Evolutionary conservation across 2,888 invertebrate species (phyloP).

Genomic region (Eremobia ochroleuca): DNA sequence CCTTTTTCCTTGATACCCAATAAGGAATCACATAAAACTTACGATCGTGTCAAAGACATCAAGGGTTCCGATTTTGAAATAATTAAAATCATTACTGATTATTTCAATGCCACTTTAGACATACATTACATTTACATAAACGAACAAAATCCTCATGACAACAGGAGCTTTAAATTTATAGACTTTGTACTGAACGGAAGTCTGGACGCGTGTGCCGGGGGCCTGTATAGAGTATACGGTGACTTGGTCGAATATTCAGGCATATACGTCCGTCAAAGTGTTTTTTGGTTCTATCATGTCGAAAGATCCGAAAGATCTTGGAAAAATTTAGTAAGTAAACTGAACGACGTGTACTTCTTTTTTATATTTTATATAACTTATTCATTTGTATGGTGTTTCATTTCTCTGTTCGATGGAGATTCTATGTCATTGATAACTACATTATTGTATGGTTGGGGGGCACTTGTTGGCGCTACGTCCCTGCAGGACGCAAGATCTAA

Average conservation of each 20-base stretch:
- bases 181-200: constrained; percentile 78
- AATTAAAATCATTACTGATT: constrained; percentile 78
- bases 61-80: constrained; percentile 80
- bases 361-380: constrained; percentile 78
- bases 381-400: constrained; percentile 74
- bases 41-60: constrained; percentile 71
- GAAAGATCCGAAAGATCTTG: constrained; percentile 78
- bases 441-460: constrained; percentile 80
- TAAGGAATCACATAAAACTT: constrained; percentile 66
- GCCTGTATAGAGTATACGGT: constrained; percentile 80
- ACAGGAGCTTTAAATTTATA: constrained; percentile 72
- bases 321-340: constrained; percentile 76
- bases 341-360: constrained; percentile 79
- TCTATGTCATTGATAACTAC: constrained; percentile 70
- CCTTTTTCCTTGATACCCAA: constrained; percentile 78
- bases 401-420: constrained; percentile 73
- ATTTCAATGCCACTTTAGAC: constrained; percentile 78
- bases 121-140: constrained; percentile 73
- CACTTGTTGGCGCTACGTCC: constrained; percentile 77
- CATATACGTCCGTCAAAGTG: constrained; percentile 76
- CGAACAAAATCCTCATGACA: constrained; percentile 70
- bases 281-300: constrained; percentile 80
- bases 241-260: constrained; percentile 83
- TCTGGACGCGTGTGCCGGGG: constrained; percentile 82
- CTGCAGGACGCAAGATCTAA: constrained; percentile 74